Percentiles rank a stretch among this genome's conserved stretches.
Conservation (phyloP, 2,888 invertebrate genomes). For the Notocelia uddmanniana region DNA sequence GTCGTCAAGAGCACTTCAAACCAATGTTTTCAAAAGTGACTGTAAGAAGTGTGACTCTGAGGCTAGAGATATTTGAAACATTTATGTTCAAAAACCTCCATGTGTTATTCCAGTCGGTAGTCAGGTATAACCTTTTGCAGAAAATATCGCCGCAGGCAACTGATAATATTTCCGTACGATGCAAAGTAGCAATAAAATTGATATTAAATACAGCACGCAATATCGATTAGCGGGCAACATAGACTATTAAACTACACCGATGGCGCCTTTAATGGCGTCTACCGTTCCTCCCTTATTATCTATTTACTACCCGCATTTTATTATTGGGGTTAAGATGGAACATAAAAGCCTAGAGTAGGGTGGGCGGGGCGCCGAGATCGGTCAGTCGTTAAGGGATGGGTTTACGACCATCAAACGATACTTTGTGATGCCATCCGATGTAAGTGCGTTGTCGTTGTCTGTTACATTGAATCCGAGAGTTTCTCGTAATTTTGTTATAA, state of each 20-base stretch:
- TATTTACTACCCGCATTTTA: conserved; percentile 85
- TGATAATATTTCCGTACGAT: conserved; percentile 24
- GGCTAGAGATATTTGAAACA: too few species aligned
- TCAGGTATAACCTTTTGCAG: background rate
- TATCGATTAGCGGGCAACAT: conserved; percentile 73
- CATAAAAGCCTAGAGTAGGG: conserved; percentile 53
- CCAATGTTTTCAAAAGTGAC: too few species aligned
- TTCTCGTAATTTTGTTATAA: conserved; percentile 15
- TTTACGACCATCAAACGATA: conserved; percentile 85
- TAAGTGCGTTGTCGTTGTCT: conserved; percentile 41
- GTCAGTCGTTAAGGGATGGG: conserved; percentile 83
- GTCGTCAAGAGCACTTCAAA: too few species aligned
- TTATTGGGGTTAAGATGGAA: conserved; percentile 84
- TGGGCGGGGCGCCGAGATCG: conserved; percentile 76
- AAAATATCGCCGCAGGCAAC: background rate
- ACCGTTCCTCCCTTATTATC: conserved; percentile 81
- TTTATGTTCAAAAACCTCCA: too few species aligned
- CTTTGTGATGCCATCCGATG: conserved; percentile 80
- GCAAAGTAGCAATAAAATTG: conserved; percentile 56
- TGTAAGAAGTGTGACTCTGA: too few species aligned
- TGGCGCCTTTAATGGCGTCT: conserved; percentile 82
- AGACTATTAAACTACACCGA: conserved; percentile 71
- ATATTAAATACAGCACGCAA: conserved; percentile 71
- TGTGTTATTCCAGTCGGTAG: too few species aligned
- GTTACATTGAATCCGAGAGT: conserved; percentile 35